Percentiles rank a stretch among this genome's conserved stretches.
phyloP scores from a whole-genome alignment of 2,888 invertebrate genomes.

The Lasioglossum leucozonium region DNA sequence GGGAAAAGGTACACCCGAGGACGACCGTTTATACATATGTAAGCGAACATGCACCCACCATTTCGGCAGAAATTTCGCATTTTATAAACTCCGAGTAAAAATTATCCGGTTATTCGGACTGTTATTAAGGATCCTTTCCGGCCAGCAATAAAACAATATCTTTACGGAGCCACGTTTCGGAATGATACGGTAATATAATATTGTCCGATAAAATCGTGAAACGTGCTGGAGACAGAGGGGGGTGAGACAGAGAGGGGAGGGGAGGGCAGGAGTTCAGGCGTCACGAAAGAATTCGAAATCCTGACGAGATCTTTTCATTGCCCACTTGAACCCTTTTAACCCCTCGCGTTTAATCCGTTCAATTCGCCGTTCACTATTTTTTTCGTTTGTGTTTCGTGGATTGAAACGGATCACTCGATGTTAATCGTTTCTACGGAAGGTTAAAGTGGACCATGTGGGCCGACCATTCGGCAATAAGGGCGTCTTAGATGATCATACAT shows the following conservation, averaged over 20 bases:
- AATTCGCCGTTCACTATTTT: not conserved
- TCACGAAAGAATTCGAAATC: not conserved
- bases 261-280: not conserved
- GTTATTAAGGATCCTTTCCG: not conserved
- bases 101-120: not conserved
- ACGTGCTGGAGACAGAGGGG: not conserved
- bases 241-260: too few species aligned
- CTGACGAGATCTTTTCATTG: constrained; percentile 9
- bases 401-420: constrained; percentile 2
- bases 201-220: not conserved
- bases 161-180: not conserved
- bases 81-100: not conserved
- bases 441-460: constrained; percentile 6
- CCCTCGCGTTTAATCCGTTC: constrained; percentile 7
- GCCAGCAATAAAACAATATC: not conserved
- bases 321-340: constrained; percentile 5
- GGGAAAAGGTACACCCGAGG: too few species aligned
- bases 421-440: constrained; percentile 8
- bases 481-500: too few species aligned
- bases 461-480: not conserved
- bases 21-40: too few species aligned
- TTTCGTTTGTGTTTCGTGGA: not conserved
- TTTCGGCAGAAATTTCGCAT: not conserved
- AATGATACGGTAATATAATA: not conserved
- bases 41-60: too few species aligned